Evolutionary conservation across 1,140 invertebrate genomes (phyloP), one percentile per base, ranked within the genome.

Genomic region (Mamestra configurata): DNA sequence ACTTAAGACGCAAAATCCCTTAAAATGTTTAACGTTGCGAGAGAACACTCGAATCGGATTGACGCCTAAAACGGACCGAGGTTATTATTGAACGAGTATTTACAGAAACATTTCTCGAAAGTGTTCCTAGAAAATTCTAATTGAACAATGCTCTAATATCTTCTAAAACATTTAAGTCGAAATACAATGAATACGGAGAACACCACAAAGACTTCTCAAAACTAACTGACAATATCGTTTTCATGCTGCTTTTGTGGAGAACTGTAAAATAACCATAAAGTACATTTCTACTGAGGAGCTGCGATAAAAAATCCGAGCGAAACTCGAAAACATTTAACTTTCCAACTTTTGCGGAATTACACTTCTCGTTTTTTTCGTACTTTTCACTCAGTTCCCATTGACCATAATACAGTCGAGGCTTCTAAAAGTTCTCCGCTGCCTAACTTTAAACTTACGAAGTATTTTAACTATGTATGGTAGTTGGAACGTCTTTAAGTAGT

Each of bases 311-410:
- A 85, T 78, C 79, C 55, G 61, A 70, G 79, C 73, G 77, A 84
- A 84, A 81, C 83, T 87, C 79, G 81, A 80, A 85, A 88, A 90
- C 86, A 91, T 91, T 88, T 90, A 91, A 90, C 84, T 91, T 88
- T 7, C 79, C 43, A 88, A 89, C 80, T 87, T 88, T 73, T 80
- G 80, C 80, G 78, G 81, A 87, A 79, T 86, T 49, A 77, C 57
- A 49, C 71, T 83, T 87, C 66, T 66, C 75, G 71, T 84, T 89
- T 89, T 90, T 87, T 84, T 85, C 75, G 68, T 72, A 81, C 82
- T 84, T 88, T 84, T 87, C 82, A 86, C 84, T 84, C 83, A 75
- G 82, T 83, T 83, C 64, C 77, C 79, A 88, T 89, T 86, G 87
- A 89, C 84, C 86, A 87, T 87, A 88, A 89, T 88, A 84, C 86